These are phyloP conservation scores for Oryzias sinensis DNA, from an alignment of 2,797 vertebrate species.

Conservation along the genomic window DNA sequence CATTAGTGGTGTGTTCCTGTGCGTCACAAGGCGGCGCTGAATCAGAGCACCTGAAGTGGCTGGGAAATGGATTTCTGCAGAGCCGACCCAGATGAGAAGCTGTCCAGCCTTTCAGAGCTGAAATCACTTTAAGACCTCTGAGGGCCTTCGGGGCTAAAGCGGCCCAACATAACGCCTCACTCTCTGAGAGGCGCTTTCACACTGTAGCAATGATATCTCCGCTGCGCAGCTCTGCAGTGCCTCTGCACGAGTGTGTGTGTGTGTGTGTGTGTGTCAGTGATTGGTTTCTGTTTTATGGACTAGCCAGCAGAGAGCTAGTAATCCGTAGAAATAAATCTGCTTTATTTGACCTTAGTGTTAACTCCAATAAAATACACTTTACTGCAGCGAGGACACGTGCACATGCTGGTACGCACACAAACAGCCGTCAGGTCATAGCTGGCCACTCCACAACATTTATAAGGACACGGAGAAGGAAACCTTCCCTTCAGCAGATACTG, in stretches of 20 bases:
- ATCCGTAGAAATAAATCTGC: slow-evolving; percentile 75
- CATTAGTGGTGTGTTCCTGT: no score
- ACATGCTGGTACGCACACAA: slow-evolving; percentile 8
- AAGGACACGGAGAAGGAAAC: slow-evolving; percentile 55
- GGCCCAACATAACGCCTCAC: slow-evolving; percentile 49
- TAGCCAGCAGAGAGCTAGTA: slow-evolving; percentile 73
- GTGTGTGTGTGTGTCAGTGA: slow-evolving; percentile 64
- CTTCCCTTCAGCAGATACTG: slow-evolving; percentile 29
- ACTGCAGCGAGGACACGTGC: slow-evolving; percentile 60
- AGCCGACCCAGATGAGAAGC: neutral
- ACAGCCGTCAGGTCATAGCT: slow-evolving; percentile 55
- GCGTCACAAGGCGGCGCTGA: neutral
- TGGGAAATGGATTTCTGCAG: slow-evolving; percentile 8
- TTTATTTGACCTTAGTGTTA: slow-evolving; percentile 78
- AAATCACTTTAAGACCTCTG: slow-evolving; percentile 35
- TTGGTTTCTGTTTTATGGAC: slow-evolving; percentile 80
- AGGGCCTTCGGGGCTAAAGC: slow-evolving; percentile 49
- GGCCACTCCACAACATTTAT: slow-evolving; percentile 61
- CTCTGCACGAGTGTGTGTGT: slow-evolving; percentile 29
- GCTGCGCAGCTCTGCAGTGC: slow-evolving; percentile 45
- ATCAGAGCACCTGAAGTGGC: slow-evolving; percentile 11
- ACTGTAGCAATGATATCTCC: slow-evolving; percentile 62
- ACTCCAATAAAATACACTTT: slow-evolving; percentile 80
- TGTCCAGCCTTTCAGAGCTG: slow-evolving; percentile 20
- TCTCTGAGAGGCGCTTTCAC: slow-evolving; percentile 41